Evolutionary conservation across 2,888 invertebrate species (phyloP).

Genomic region (Harpalus rufipes): DNA sequence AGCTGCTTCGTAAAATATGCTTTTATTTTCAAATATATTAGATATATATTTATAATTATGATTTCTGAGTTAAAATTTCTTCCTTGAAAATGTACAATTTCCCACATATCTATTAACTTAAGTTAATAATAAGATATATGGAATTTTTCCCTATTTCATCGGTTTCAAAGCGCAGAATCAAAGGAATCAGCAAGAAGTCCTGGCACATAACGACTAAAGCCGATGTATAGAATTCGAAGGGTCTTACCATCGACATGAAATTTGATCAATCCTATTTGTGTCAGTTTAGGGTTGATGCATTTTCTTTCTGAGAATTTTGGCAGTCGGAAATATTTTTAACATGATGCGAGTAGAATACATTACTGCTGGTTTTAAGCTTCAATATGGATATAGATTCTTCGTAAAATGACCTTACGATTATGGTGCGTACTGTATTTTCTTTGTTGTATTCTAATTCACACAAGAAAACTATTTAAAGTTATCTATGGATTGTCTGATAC

Average conservation of each 20-base stretch:
- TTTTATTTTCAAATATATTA: too few species aligned
- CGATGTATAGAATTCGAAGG: constrained; percentile 12
- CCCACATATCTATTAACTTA: too few species aligned
- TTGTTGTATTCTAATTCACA: too few species aligned
- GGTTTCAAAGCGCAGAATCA: not conserved
- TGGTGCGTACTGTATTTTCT: too few species aligned
- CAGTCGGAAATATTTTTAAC: constrained; percentile 47
- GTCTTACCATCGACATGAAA: constrained; percentile 24
- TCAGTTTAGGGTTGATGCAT: constrained; percentile 46
- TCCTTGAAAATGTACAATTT: too few species aligned
- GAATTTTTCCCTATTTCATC: not conserved
- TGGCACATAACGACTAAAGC: not conserved
- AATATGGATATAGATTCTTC: not conserved
- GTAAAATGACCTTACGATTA: too few species aligned
- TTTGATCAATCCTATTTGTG: constrained; percentile 58
- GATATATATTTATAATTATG: too few species aligned
- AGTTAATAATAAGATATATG: too few species aligned
- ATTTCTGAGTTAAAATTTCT: too few species aligned
- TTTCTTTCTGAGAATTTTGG: constrained; percentile 13
- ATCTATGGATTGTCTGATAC: too few species aligned
- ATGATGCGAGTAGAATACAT: constrained; percentile 29
- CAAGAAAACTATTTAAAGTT: too few species aligned
- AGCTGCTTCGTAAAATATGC: too few species aligned
- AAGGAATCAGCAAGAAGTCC: constrained; percentile 8
- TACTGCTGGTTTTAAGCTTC: constrained; percentile 8